Evolutionary conservation across 2,113 vertebrate species (phyloP).

Genomic region (Eulemur rufifrons): DNA sequence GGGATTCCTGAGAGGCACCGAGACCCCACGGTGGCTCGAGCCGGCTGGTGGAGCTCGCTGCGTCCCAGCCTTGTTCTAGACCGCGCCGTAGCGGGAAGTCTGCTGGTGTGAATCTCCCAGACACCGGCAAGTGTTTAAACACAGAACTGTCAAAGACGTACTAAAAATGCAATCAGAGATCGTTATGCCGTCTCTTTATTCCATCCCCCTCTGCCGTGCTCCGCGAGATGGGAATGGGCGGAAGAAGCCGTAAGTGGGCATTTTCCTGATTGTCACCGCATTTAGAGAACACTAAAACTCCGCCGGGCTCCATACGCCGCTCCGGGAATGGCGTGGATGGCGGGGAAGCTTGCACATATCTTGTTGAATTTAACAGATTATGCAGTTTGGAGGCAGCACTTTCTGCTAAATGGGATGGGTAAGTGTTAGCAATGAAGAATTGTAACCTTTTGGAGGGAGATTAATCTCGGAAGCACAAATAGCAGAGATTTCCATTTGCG

Average conservation of each 20-base stretch:
- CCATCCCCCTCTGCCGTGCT: constrained; percentile 71
- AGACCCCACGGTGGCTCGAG: constrained; percentile 41
- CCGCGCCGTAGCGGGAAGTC: constrained; percentile 51
- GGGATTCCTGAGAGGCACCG: constrained; percentile 9
- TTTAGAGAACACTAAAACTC: constrained; percentile 76
- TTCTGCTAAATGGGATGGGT: not conserved
- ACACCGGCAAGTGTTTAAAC: constrained; percentile 78
- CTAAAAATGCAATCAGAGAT: constrained; percentile 82
- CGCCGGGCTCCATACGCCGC: not conserved
- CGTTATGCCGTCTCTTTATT: constrained; percentile 69
- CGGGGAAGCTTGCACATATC: constrained; percentile 13
- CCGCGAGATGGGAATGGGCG: constrained; percentile 73
- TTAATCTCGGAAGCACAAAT: not conserved
- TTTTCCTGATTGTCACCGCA: constrained; percentile 73
- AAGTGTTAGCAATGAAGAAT: not conserved
- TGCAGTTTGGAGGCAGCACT: not conserved
- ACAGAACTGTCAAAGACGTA: constrained; percentile 81
- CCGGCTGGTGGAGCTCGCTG: constrained; percentile 11
- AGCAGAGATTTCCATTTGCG: accelerated
- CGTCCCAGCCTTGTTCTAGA: constrained; percentile 59
- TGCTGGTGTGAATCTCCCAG: constrained; percentile 78
- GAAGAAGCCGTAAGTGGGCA: constrained; percentile 79
- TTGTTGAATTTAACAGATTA: constrained; percentile 42
- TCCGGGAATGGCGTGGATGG: constrained; percentile 45
- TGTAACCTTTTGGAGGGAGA: not conserved